Percentiles rank a stretch among this genome's conserved stretches.
phyloP scores from a whole-genome alignment of 2,888 invertebrate genomes.

The Omphaloscelis lunosa region DNA sequence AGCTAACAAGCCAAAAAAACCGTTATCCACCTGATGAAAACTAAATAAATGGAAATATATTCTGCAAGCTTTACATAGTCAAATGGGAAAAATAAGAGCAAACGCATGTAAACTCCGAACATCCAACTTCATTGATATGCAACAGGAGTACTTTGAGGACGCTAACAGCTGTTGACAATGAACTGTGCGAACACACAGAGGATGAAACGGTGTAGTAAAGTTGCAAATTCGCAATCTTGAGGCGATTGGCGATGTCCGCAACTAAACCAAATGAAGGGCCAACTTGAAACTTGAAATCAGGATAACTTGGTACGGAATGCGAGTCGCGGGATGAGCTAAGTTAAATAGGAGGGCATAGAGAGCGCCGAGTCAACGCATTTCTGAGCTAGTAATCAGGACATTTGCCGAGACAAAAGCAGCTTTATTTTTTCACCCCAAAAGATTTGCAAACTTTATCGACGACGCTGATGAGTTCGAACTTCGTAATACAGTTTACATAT shows the following conservation, averaged over 20 bases:
- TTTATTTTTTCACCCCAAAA: constrained; percentile 57
- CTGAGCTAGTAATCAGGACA: constrained; percentile 55
- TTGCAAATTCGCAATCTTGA: constrained; percentile 71
- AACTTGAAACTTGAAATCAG: constrained; percentile 72
- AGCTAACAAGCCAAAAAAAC: constrained; percentile 32
- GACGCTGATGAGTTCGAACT: constrained; percentile 54
- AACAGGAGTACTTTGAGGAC: constrained; percentile 49
- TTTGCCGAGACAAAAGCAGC: constrained; percentile 52
- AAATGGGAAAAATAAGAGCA: constrained; percentile 23
- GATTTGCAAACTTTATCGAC: constrained; percentile 56
- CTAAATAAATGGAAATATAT: constrained; percentile 55
- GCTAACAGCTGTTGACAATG: constrained; percentile 53
- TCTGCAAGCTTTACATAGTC: constrained; percentile 45
- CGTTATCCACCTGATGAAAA: constrained; percentile 16
- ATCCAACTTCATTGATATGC: constrained; percentile 53
- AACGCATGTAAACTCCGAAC: constrained; percentile 37
- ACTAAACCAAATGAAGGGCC: constrained; percentile 71
- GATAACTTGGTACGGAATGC: constrained; percentile 68
- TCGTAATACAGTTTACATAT: constrained; percentile 57
- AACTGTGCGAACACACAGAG: constrained; percentile 47
- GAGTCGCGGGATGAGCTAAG: constrained; percentile 70
- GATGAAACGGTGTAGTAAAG: constrained; percentile 52
- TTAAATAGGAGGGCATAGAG: constrained; percentile 76
- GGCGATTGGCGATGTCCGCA: constrained; percentile 70
- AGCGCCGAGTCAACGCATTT: constrained; percentile 57